Base-by-base conservation (phyloP, 2,888 invertebrate species). In the Metallyticus violacea region DNA sequence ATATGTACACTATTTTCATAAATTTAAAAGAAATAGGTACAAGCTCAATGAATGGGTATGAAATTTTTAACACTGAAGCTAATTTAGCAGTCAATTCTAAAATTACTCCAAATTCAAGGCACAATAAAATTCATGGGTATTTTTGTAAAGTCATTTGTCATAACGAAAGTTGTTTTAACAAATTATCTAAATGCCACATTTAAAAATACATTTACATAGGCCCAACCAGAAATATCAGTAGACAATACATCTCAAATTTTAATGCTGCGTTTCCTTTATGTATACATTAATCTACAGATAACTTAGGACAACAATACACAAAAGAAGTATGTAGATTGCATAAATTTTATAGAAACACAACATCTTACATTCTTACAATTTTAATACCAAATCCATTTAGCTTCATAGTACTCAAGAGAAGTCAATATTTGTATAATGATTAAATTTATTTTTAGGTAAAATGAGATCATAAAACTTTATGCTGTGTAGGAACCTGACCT, bases 71-170 rank as follows among this genome's bases (percentile, higher is more conserved):
- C 83, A 83, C 30, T 77, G 77, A 83, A 83, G 83, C 83, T 83
- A 83, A 83, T 29, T 83, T 77, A 83, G 83, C 83, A 26, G 77
- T 77, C 83, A 77, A 27, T 28, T 83, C 77, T 83, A 83, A 77
- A 83, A 83, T 83, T 83, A 83, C 83, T 83, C 83, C 83, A 83
- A 83, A 83, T 83, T 83, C 83, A 83, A 83, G 83, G 83, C 83
- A 83, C 83, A 83, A 83, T 83, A 77, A 83, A 83, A 83, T 83
- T 83, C 29, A 77, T 83, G 83, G 83, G 77, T 83, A 83, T 83
- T 77, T 83, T 27, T 83, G 77, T n/a, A 83, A 83, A 83, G 26
- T 83, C 76, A 83, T 83, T 26, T 83, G 83, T 83, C 83, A 77
- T 83, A 83, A 83, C 83, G 28, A 83, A 83, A 83, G 40, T 82